Percentiles rank a stretch among this genome's conserved stretches.
Conservation (phyloP, 1,140 invertebrate genomes). For the Linepithema humile region DNA sequence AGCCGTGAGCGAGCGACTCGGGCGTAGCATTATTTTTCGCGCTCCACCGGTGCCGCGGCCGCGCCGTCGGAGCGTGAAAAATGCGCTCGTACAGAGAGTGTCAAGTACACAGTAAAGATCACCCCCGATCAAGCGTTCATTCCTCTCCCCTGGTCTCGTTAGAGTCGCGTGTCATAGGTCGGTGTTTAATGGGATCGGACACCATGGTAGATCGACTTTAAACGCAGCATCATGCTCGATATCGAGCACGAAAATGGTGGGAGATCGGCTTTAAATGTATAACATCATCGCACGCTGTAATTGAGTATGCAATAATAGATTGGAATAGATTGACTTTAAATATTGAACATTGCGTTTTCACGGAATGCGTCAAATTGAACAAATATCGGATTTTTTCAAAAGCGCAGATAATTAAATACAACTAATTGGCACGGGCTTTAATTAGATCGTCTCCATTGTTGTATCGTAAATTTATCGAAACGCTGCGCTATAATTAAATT, state of each 20-base stretch:
- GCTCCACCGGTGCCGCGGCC: conserved; percentile 30
- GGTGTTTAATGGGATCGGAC: conserved; percentile 24
- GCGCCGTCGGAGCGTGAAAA: conserved; percentile 59
- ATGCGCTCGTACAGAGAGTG: conserved; percentile 49
- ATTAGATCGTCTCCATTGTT: background rate
- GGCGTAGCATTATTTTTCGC: conserved; percentile 65
- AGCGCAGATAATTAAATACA: no score
- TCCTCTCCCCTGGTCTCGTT: conserved; percentile 10
- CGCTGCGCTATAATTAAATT: background rate
- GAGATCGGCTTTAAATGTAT: conserved; percentile 18
- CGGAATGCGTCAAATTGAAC: background rate
- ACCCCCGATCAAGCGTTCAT: conserved; percentile 18
- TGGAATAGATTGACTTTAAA: background rate
- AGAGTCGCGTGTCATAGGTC: background rate
- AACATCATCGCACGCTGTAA: background rate
- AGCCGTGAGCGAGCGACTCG: conserved; percentile 47
- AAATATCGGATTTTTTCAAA: background rate
- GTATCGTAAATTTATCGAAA: background rate
- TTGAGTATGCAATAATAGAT: background rate
- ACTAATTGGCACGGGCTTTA: no score
- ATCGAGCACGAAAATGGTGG: background rate
- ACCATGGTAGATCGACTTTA: conserved; percentile 19
- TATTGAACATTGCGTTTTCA: background rate
- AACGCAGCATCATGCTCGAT: background rate
- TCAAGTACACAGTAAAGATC: conserved; percentile 60